A percentile compares a stretch with the other conserved stretches of the same genome.
These are phyloP conservation scores for Coreoperca whiteheadi DNA, from an alignment of 2,113 vertebrate genomes.

Conservation along the genomic window DNA sequence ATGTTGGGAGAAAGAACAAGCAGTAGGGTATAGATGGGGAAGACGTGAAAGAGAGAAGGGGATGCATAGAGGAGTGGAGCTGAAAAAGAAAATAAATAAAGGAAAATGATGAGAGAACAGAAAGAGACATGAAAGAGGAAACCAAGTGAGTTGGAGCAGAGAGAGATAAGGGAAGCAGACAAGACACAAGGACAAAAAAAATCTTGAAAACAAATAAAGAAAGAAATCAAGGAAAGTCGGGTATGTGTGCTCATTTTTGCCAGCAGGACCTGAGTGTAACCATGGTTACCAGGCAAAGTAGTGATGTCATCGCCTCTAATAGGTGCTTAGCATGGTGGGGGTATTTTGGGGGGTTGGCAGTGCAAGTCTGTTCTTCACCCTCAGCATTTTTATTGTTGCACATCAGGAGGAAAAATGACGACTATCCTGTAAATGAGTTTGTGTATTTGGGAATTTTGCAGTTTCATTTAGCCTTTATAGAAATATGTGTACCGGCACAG, in stretches of 20 bases:
- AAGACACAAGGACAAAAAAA: slow-evolving; percentile 6
- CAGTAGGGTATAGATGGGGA: not conserved
- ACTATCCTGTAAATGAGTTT: not conserved
- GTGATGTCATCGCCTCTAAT: slow-evolving; percentile 72
- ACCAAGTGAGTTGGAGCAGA: slow-evolving; percentile 2
- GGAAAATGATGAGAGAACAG: not conserved
- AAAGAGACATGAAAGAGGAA: slow-evolving; percentile 15
- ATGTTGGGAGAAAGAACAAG: not conserved
- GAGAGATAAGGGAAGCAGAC: slow-evolving; percentile 20
- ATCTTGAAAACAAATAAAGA: slow-evolving; percentile 15
- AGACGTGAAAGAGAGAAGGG: not conserved
- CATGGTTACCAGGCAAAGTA: slow-evolving; percentile 76
- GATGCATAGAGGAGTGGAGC: not conserved
- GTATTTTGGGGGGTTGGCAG: slow-evolving; percentile 13
- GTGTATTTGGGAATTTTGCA: not conserved
- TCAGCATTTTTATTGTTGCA: slow-evolving; percentile 40
- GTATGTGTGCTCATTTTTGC: slow-evolving; percentile 57
- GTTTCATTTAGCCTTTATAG: not conserved
- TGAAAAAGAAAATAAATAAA: not conserved
- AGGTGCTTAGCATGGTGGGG: slow-evolving; percentile 40
- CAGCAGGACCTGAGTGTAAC: slow-evolving; percentile 70
- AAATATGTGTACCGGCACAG: not conserved
- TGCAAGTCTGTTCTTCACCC: slow-evolving; percentile 17
- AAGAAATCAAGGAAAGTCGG: slow-evolving; percentile 29
- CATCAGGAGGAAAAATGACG: slow-evolving; percentile 26